These are phyloP conservation scores for Eudemis profundana DNA, from an alignment of 2,888 invertebrate species.

Conservation along the genomic window DNA sequence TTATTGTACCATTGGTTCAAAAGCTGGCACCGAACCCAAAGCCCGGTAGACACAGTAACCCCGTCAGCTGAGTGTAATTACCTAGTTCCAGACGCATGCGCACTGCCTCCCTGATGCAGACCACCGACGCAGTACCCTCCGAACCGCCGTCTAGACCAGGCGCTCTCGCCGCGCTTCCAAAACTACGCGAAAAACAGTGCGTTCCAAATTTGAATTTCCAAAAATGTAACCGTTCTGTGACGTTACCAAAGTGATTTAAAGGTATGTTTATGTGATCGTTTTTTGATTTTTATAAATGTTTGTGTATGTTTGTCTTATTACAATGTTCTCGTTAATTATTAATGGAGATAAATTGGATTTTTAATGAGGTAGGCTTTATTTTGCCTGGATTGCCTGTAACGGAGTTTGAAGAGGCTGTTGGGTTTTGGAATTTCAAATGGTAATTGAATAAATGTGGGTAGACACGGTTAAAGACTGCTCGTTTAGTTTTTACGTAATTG, in stretches of 20 bases:
- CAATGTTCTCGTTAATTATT: background rate
- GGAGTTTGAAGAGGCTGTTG: background rate
- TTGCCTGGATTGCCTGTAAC: background rate
- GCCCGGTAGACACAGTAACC: slow-evolving; percentile 71
- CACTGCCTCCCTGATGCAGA: slow-evolving; percentile 62
- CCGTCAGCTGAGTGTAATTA: slow-evolving; percentile 72
- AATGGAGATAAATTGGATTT: slow-evolving; percentile 2
- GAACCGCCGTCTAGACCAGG: slow-evolving; percentile 52
- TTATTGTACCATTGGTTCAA: too few species aligned
- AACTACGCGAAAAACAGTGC: slow-evolving; percentile 9
- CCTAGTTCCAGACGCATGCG: slow-evolving; percentile 71
- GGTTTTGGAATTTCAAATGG: background rate
- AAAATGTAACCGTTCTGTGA: slow-evolving; percentile 4
- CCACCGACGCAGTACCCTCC: slow-evolving; percentile 71
- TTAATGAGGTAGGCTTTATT: slow-evolving; percentile 22
- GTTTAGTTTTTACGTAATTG: too few species aligned
- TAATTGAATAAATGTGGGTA: background rate
- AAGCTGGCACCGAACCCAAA: background rate
- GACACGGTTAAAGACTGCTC: too few species aligned
- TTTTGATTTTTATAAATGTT: background rate
- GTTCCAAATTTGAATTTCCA: background rate
- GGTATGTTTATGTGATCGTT: slow-evolving; percentile 14
- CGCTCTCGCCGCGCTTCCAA: slow-evolving; percentile 49
- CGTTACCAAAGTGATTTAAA: background rate
- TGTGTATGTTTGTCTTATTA: background rate